Base-by-base conservation (phyloP, 2,113 vertebrate species). In the Syngnathus scovelli region DNA sequence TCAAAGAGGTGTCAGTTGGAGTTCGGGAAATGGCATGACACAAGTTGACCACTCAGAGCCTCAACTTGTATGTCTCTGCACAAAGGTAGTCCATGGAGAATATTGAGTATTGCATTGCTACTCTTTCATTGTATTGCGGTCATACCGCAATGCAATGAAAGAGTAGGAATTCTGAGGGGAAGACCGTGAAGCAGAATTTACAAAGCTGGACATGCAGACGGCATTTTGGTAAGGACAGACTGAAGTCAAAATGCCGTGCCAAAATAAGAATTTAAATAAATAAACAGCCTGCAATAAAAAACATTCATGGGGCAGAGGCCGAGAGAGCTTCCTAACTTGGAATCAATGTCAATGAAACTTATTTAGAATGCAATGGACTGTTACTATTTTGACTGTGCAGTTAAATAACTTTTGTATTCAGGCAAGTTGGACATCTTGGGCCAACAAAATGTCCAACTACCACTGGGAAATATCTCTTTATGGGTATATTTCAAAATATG, bases 281-380 rank as follows among this genome's bases (percentile, higher is more conserved):
- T 10, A 84, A 81, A 69, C 61, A 79, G 64, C 66, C 78, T 67
- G 72, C 48, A 69, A 76, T 78, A 72, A 49, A 58, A 58, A 27
- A 78, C 78, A 69, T 70, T 76, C 79, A 72, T 66, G 72, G 77
- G 68, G 72, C 72, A 80, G 82, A 76, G 13, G 69, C 27, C 75
- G 67, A 64, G 85, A 82, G 72, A 27, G 74, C 77, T 77, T 75
- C 67, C 63, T 74, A 83, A 82, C 70, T 72, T 70, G 16, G 38
- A 83, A 88, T 89, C 87, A 80, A 90, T 90, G 87, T 64, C 81
- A 83, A 89, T 89, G 84, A 88, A 86, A 82, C 68, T 61, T 75
- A 74, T 88, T 87, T 79, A 77, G 69, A 80, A 74, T 66, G 66
- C 70, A 74, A 74, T 77, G 66, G 74, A 74, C 71, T 69, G 68